Conservation (phyloP, 2,113 vertebrate genomes). For the Malurus melanocephalus region DNA sequence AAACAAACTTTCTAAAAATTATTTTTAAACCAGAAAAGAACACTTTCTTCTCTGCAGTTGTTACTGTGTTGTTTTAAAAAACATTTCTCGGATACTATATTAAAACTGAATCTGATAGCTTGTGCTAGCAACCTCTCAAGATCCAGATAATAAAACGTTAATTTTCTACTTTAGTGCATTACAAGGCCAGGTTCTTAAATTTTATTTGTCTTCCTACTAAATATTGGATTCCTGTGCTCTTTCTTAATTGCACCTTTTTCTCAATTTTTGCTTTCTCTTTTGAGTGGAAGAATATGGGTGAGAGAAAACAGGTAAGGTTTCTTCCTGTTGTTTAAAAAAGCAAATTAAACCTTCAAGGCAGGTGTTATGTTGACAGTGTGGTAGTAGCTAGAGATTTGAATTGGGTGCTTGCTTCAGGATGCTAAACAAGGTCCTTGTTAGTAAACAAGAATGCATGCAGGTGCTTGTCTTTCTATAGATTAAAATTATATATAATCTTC, state of each 20-base stretch:
- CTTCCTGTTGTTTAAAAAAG: background rate
- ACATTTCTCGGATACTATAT: background rate
- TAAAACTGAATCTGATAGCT: background rate
- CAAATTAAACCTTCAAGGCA: background rate
- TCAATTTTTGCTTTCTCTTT: background rate
- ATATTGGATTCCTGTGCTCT: background rate
- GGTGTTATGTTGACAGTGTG: background rate
- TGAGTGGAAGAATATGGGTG: background rate
- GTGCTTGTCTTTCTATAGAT: background rate
- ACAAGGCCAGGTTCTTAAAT: background rate
- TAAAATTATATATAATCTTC: background rate
- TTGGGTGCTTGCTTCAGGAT: background rate
- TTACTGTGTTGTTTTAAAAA: background rate
- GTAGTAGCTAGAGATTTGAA: background rate
- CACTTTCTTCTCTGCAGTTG: background rate
- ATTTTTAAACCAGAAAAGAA: conserved; percentile 10
- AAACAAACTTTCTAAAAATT: conserved; percentile 33
- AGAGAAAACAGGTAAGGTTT: background rate
- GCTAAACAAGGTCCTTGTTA: background rate
- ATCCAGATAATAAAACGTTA: background rate
- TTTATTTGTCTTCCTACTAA: background rate
- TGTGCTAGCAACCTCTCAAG: background rate
- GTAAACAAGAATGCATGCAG: background rate
- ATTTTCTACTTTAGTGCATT: background rate
- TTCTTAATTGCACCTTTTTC: background rate